These are phyloP conservation scores for Ceratosolen solmsi DNA, from an alignment of 1,140 invertebrate genomes.

Conservation along the genomic window DNA sequence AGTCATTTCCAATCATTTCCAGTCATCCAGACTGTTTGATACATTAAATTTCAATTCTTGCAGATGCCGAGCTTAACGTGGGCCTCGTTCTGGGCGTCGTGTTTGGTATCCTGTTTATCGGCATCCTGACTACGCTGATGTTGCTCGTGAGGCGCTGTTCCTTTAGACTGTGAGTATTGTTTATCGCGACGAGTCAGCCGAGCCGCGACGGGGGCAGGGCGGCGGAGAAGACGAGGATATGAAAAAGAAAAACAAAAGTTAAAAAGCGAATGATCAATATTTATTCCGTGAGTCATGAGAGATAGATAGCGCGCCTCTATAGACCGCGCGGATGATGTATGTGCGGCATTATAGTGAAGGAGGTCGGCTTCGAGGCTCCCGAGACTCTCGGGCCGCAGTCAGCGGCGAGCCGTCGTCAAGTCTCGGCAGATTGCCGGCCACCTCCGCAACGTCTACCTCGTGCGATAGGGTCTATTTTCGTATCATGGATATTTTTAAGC, in stretches of 20 bases:
- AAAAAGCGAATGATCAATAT: constrained; percentile 66
- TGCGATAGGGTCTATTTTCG: constrained; percentile 11
- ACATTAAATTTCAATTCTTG: no score
- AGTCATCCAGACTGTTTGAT: no score
- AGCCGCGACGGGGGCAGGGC: no score
- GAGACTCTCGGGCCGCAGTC: constrained; percentile 41
- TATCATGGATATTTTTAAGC: constrained; percentile 53
- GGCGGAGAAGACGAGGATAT: not conserved
- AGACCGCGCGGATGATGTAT: constrained; percentile 21
- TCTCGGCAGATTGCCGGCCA: constrained; percentile 18
- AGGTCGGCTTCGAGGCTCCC: constrained; percentile 55
- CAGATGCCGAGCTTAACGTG: constrained; percentile 66
- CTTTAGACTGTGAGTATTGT: constrained; percentile 61
- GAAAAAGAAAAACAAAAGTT: not conserved
- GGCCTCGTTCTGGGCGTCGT: constrained; percentile 61
- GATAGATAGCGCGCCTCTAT: constrained; percentile 44
- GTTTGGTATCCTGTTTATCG: constrained; percentile 66
- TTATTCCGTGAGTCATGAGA: constrained; percentile 63
- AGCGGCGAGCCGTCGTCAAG: constrained; percentile 42
- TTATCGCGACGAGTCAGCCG: not conserved
- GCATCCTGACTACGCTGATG: constrained; percentile 64
- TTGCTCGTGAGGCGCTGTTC: constrained; percentile 64
- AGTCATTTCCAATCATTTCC: no score
- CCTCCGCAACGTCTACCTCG: not conserved
- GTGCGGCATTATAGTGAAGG: constrained; percentile 55